These are phyloP conservation scores for Calidris pygmaea DNA, from an alignment of 2,113 vertebrate genomes.

Conservation along the genomic window DNA sequence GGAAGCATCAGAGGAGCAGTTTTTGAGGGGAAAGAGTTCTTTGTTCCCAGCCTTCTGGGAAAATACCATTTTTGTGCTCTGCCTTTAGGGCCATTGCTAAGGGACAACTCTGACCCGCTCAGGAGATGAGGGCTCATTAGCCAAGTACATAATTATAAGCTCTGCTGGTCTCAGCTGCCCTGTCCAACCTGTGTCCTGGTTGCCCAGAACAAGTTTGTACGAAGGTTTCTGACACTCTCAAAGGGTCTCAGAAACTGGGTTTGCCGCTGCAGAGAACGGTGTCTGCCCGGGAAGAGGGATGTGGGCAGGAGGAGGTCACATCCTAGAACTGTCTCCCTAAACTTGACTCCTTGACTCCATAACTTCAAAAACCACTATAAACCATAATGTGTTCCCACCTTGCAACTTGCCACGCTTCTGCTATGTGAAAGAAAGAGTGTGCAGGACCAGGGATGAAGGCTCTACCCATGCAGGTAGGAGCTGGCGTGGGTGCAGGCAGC, in stretches of 20 bases:
- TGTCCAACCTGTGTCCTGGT: neutral
- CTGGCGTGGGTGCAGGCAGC: neutral
- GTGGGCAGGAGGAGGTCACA: neutral
- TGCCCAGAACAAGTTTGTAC: neutral
- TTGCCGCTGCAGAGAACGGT: neutral
- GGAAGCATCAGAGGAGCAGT: neutral
- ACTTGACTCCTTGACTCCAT: neutral
- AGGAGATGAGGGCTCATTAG: neutral
- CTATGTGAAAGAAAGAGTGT: neutral
- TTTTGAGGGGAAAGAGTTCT: neutral
- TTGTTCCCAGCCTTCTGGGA: neutral
- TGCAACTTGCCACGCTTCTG: neutral
- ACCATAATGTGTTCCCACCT: neutral
- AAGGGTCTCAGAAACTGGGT: neutral
- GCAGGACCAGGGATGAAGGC: neutral
- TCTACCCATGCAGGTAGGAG: neutral
- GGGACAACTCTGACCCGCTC: accelerated
- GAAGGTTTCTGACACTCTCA: neutral
- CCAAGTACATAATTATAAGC: neutral
- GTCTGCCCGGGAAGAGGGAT: neutral
- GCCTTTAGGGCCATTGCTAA: neutral
- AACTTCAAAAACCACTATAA: neutral
- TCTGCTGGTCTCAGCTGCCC: neutral
- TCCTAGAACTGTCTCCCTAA: neutral
- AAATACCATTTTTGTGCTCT: neutral